These are phyloP conservation scores for Chloroclystis v-ata DNA, from an alignment of 2,888 invertebrate genomes.

Conservation along the genomic window DNA sequence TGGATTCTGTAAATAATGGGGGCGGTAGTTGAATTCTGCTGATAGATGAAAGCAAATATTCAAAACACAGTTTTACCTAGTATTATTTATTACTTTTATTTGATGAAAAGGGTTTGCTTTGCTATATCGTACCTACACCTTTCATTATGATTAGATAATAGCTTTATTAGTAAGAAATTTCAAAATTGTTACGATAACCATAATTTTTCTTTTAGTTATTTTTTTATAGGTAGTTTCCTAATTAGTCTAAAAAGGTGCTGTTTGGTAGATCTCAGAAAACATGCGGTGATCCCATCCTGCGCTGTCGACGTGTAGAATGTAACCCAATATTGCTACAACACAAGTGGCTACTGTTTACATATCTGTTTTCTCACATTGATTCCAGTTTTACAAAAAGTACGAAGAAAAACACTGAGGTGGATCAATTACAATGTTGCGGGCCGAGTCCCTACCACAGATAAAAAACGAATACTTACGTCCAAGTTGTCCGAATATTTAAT, in stretches of 20 bases:
- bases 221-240: background rate
- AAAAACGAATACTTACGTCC: too few species aligned
- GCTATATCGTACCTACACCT: too few species aligned
- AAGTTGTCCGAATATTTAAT: too few species aligned
- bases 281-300: conserved; percentile 11
- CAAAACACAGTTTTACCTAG: too few species aligned
- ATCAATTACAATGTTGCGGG: conserved; percentile 16
- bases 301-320: conserved; percentile 30
- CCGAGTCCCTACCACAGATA: background rate
- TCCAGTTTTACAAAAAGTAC: conserved; percentile 16
- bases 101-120: too few species aligned
- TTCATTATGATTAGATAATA: too few species aligned
- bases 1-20: too few species aligned
- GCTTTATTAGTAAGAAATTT: too few species aligned
- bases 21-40: too few species aligned
- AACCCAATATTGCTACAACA: conserved; percentile 33
- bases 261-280: conserved; percentile 5
- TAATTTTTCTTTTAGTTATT: background rate
- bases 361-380: conserved; percentile 35
- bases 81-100: too few species aligned
- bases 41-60: too few species aligned
- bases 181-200: too few species aligned
- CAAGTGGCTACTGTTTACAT: conserved; percentile 35
- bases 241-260: background rate
- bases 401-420: conserved; percentile 20